Percentiles rank a stretch among this genome's conserved stretches.
phyloP scores from a whole-genome alignment of 2,888 invertebrate species.

The Drosophila monieri region DNA sequence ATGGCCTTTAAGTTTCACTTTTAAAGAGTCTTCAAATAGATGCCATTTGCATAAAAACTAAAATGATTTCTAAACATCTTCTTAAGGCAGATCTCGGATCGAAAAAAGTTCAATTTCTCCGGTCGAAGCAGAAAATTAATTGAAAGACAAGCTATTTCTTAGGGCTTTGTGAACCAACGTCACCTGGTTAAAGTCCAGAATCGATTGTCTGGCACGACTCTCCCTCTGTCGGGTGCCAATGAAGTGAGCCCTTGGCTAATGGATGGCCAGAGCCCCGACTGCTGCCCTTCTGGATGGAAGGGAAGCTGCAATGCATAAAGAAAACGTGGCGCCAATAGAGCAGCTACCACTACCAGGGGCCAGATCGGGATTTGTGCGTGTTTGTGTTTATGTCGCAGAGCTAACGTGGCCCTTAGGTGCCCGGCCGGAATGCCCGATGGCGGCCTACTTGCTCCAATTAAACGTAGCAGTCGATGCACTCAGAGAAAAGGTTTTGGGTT shows the following conservation, averaged over 20 bases:
- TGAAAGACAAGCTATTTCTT: conserved; percentile 5
- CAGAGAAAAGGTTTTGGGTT: neutral
- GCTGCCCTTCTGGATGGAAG: conserved; percentile 24
- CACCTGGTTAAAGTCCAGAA: conserved; percentile 18
- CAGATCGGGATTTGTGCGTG: conserved; percentile 22
- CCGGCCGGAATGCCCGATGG: conserved; percentile 26
- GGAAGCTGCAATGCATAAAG: conserved; percentile 62
- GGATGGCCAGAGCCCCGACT: conserved; percentile 11
- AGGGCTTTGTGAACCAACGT: neutral
- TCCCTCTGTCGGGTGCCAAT: conserved; percentile 22
- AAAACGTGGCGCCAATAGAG: conserved; percentile 58
- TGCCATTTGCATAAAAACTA: neutral
- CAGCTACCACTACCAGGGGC: conserved; percentile 34
- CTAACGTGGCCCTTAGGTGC: conserved; percentile 56
- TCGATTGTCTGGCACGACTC: conserved; percentile 25
- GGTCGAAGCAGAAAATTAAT: neutral
- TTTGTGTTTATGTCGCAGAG: conserved; percentile 17
- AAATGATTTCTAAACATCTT: neutral
- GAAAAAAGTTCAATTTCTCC: neutral
- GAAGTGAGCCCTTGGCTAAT: conserved; percentile 42
- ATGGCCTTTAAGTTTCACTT: neutral
- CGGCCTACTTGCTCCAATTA: conserved; percentile 71
- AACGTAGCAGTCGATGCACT: conserved; percentile 31
- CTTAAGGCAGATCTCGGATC: neutral
- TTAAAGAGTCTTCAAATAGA: neutral